These are phyloP conservation scores for Ptychobarbus kaznakovi DNA, from an alignment of 2,797 vertebrate genomes.

Conservation along the genomic window DNA sequence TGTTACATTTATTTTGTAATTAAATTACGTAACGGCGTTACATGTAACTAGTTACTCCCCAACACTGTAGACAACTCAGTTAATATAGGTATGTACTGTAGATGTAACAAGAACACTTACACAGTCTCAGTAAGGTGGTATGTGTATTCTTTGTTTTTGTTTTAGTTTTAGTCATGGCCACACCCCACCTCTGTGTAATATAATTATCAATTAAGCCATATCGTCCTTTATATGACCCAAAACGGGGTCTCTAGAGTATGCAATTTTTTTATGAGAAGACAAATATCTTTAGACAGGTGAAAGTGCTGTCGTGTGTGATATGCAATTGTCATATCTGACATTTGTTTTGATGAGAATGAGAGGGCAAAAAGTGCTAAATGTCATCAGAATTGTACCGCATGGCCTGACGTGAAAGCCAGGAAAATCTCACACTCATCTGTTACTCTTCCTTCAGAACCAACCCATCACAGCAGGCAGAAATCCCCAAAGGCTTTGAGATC, in stretches of 20 bases:
- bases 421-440: slow-evolving; percentile 19
- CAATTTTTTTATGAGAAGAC: background rate
- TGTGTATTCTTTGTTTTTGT: slow-evolving; percentile 5
- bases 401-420: slow-evolving; percentile 31
- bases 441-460: slow-evolving; percentile 4
- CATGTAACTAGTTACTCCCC: no score
- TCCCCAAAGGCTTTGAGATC: slow-evolving; percentile 1
- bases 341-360: slow-evolving; percentile 57
- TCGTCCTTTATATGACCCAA: slow-evolving; percentile 17
- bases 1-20: no score
- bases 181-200: background rate
- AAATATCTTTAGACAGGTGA: slow-evolving; percentile 37
- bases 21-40: no score
- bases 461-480: slow-evolving; percentile 2
- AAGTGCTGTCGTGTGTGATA: slow-evolving; percentile 31
- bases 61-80: no score
- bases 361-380: slow-evolving; percentile 56
- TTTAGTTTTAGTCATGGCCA: background rate
- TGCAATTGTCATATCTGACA: slow-evolving; percentile 54
- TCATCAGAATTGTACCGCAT: slow-evolving; percentile 37
- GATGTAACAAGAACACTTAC: no score
- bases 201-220: background rate
- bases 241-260: background rate
- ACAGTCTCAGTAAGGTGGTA: background rate
- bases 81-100: no score